Percentiles rank a stretch among this genome's conserved stretches.
phyloP scores from a whole-genome alignment of 2,888 invertebrate genomes.

The Amorpha juglandis region DNA sequence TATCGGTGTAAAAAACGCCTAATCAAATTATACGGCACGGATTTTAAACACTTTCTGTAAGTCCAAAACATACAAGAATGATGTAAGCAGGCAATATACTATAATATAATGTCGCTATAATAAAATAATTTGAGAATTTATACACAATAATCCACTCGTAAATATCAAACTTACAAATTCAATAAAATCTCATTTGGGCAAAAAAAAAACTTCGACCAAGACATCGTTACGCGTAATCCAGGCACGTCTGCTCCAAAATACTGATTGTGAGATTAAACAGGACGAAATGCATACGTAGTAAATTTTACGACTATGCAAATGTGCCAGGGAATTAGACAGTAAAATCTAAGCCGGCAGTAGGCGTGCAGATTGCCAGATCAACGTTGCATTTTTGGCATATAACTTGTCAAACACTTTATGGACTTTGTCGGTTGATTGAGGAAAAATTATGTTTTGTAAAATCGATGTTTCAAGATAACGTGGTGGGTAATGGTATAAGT shows the following conservation, averaged over 20 bases:
- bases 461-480: not conserved
- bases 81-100: no score
- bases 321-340: constrained; percentile 66
- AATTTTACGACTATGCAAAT: constrained; percentile 83
- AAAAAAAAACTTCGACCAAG: constrained; percentile 1
- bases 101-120: no score
- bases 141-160: not conserved
- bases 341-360: constrained; percentile 69
- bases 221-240: constrained; percentile 24
- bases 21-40: no score
- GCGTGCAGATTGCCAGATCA: constrained; percentile 45
- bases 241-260: constrained; percentile 52
- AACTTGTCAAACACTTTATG: not conserved
- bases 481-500: no score
- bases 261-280: constrained; percentile 59
- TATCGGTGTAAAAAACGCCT: no score
- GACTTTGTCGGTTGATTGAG: not conserved
- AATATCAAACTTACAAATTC: not conserved
- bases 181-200: constrained; percentile 3
- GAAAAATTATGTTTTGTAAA: not conserved
- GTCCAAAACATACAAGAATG: no score
- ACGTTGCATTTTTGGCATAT: constrained; percentile 13
- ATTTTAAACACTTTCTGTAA: no score
- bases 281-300: constrained; percentile 77
- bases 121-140: no score